These are phyloP conservation scores for Stichopus horrens DNA, from an alignment of 53 echinoderm and acorn worm species.

Conservation along the genomic window DNA sequence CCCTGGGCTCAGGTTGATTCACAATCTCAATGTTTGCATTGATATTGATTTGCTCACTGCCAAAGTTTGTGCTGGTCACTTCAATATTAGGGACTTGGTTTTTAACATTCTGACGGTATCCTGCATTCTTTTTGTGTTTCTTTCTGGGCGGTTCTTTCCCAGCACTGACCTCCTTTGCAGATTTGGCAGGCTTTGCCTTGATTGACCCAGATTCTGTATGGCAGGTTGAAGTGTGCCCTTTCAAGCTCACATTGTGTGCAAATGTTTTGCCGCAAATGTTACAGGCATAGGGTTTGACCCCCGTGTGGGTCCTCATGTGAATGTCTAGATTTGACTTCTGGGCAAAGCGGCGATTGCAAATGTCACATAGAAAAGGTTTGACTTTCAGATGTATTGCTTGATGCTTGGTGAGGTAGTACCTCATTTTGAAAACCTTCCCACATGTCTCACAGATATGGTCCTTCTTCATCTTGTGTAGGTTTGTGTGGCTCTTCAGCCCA, in stretches of 20 bases:
- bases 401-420: slow-evolving; percentile 69
- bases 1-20: background rate
- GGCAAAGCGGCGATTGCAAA: slow-evolving; percentile 67
- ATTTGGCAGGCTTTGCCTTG: background rate
- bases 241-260: slow-evolving; percentile 74
- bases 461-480: slow-evolving; percentile 60
- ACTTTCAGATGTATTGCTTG: slow-evolving; percentile 68
- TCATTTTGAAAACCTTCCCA: slow-evolving; percentile 71
- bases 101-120: background rate
- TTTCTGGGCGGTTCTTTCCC: background rate
- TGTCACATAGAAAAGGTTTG: slow-evolving; percentile 62
- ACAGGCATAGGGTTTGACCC: slow-evolving; percentile 68
- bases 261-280: slow-evolving; percentile 66
- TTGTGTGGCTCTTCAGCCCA: slow-evolving; percentile 60
- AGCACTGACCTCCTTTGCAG: background rate
- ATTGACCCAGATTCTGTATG: background rate
- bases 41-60: background rate
- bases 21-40: background rate
- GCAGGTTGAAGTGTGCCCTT: slow-evolving; percentile 28
- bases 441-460: slow-evolving; percentile 69
- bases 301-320: slow-evolving; percentile 79
- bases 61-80: background rate
- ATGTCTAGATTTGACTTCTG: slow-evolving; percentile 79
- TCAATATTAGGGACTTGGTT: background rate
- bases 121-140: background rate